A percentile compares a stretch with the other conserved stretches of the same genome.
Conservation (phyloP, 2,797 vertebrate species). For the Xiphophorus birchmanni region DNA sequence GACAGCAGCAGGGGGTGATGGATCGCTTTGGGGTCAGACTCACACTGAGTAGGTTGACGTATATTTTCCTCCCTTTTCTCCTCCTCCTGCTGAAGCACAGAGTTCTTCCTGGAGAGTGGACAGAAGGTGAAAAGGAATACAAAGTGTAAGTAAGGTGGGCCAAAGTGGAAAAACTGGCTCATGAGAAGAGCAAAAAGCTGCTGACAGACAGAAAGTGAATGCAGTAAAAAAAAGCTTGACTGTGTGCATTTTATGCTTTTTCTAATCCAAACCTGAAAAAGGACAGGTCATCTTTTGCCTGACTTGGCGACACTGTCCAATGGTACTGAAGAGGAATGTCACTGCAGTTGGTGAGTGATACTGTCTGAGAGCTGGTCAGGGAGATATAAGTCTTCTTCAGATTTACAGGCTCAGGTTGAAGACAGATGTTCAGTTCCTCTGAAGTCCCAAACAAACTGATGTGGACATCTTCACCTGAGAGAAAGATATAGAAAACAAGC, state of each 20-base stretch:
- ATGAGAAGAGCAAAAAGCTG: conserved; percentile 27
- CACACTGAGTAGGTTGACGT: conserved; percentile 59
- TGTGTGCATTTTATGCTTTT: not conserved
- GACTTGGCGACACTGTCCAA: conserved; percentile 83
- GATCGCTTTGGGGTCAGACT: conserved; percentile 44
- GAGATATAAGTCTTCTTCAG: conserved; percentile 85
- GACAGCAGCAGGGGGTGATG: conserved; percentile 68
- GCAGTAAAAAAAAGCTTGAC: not conserved
- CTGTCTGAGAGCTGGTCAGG: conserved; percentile 68
- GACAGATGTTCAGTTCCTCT: conserved; percentile 80
- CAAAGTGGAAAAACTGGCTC: conserved; percentile 1
- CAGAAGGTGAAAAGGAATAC: conserved; percentile 20
- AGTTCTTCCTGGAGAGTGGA: conserved; percentile 68
- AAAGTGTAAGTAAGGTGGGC: conserved; percentile 9
- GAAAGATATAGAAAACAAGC: conserved; percentile 4
- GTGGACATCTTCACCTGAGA: conserved; percentile 84
- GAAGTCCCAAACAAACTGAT: conserved; percentile 83
- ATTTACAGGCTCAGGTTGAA: conserved; percentile 78
- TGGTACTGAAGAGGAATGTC: conserved; percentile 82
- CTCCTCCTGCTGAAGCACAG: conserved; percentile 41
- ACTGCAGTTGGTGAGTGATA: conserved; percentile 85
- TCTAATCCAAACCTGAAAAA: conserved; percentile 26
- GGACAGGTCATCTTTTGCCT: conserved; percentile 74
- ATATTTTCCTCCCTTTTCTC: conserved; percentile 57
- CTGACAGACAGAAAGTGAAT: conserved; percentile 23